Conservation (phyloP, 2,888 invertebrate species). For the Troides aeacus region DNA sequence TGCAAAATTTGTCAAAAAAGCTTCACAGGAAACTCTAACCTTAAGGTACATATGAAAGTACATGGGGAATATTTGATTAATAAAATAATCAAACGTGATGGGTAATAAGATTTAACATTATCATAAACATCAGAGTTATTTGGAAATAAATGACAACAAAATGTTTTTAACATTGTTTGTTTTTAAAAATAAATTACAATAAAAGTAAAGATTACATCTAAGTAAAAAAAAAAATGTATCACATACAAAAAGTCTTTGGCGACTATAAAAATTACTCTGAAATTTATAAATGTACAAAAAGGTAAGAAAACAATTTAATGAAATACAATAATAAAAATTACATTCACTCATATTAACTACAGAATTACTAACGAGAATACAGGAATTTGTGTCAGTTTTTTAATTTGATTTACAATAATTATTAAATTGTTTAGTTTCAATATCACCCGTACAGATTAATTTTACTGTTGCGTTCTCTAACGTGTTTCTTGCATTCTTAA, state of each 20-base stretch:
- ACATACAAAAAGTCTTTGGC: slow-evolving; percentile 79
- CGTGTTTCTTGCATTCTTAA: too few relatives aligned
- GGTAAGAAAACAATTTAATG: slow-evolving; percentile 16
- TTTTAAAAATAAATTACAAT: slow-evolving; percentile 41
- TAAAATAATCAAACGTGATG: slow-evolving; percentile 36
- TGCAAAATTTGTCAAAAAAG: slow-evolving; percentile 52
- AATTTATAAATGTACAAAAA: slow-evolving; percentile 40
- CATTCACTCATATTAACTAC: slow-evolving; percentile 12
- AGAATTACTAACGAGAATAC: slow-evolving; percentile 19
- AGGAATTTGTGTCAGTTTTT: slow-evolving; percentile 3
- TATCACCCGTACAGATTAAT: too few relatives aligned
- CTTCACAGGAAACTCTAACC: slow-evolving; percentile 48
- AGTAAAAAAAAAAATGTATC: slow-evolving; percentile 73
- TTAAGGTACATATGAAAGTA: slow-evolving; percentile 61
- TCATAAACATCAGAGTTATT: not conserved
- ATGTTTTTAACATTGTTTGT: slow-evolving; percentile 32
- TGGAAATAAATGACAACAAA: slow-evolving; percentile 24
- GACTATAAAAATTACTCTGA: slow-evolving; percentile 63
- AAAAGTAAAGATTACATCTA: slow-evolving; percentile 64
- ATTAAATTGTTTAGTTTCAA: too few relatives aligned
- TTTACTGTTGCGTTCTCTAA: too few relatives aligned
- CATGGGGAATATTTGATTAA: slow-evolving; percentile 62
- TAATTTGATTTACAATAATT: too few relatives aligned
- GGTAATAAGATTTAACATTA: not conserved
- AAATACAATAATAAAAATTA: slow-evolving; percentile 11